These are phyloP conservation scores for Melanotaenia pygmaea DNA, from an alignment of 2,797 vertebrate species.

Conservation along the genomic window DNA sequence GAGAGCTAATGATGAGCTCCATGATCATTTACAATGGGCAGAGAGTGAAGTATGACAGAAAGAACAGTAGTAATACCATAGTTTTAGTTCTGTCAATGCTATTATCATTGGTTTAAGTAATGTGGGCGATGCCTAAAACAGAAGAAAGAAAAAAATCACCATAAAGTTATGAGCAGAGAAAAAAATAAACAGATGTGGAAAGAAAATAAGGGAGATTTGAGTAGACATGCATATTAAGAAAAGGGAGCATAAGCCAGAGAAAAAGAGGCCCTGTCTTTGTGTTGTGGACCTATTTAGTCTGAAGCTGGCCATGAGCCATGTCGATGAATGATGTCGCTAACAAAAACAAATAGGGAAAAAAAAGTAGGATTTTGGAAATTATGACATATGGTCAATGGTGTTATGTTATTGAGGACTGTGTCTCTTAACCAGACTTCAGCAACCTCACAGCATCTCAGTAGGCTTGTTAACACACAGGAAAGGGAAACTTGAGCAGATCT, in stretches of 20 bases:
- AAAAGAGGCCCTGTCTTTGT: conserved; percentile 59
- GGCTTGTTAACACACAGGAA: conserved; percentile 77
- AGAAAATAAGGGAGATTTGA: conserved; percentile 41
- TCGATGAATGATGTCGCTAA: conserved; percentile 71
- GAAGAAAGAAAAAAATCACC: conserved; percentile 15
- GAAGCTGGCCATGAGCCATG: conserved; percentile 61
- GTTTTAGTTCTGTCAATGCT: conserved; percentile 26
- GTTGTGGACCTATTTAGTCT: conserved; percentile 68
- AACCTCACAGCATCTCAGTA: conserved; percentile 39
- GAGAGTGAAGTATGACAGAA: conserved; percentile 51
- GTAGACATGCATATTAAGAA: conserved; percentile 47
- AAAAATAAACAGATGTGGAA: conserved; percentile 20
- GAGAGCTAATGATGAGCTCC: conserved; percentile 74
- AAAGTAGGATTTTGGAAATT: conserved; percentile 68
- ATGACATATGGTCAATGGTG: conserved; percentile 60
- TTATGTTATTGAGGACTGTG: conserved; percentile 47
- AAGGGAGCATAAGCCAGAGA: conserved; percentile 49
- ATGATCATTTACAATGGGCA: conserved; percentile 61
- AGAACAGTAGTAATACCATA: conserved; percentile 46
- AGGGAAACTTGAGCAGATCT: conserved; percentile 75
- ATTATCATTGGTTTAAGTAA: conserved; percentile 32
- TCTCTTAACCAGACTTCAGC: conserved; percentile 40
- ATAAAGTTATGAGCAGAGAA: conserved; percentile 15
- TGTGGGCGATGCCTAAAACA: conserved; percentile 14
- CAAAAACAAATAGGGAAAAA: conserved; percentile 70